Percentiles rank a stretch among this genome's conserved stretches.
These are phyloP conservation scores for Perdita meconis DNA, from an alignment of 2,888 invertebrate genomes.

Conservation along the genomic window DNA sequence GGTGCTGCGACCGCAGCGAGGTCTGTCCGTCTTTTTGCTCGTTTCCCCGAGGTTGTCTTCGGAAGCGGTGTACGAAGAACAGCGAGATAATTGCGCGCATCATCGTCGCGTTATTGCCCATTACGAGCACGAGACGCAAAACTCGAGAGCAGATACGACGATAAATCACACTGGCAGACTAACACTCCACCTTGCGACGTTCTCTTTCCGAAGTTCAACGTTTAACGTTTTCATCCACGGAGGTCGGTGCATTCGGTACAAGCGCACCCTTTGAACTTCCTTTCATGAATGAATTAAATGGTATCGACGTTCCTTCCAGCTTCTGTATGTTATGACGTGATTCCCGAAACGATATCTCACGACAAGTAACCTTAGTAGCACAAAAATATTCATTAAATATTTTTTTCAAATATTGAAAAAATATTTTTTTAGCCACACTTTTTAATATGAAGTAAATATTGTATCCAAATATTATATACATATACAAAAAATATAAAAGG, in stretches of 20 bases:
- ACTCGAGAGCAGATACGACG: constrained; percentile 37
- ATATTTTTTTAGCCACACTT: too few relatives aligned
- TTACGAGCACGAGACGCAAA: constrained; percentile 59
- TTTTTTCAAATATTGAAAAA: too few relatives aligned
- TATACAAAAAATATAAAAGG: too few relatives aligned
- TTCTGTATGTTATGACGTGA: constrained; percentile 9
- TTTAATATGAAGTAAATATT: too few relatives aligned
- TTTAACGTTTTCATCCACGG: constrained; percentile 33
- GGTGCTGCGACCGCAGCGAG: constrained; percentile 63
- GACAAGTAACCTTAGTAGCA: too few relatives aligned
- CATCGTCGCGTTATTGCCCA: constrained; percentile 65
- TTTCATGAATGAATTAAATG: constrained; percentile 27
- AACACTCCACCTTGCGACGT: constrained; percentile 33
- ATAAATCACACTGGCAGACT: constrained; percentile 58
- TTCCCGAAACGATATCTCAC: too few relatives aligned
- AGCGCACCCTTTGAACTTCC: neutral
- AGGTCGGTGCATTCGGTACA: neutral
- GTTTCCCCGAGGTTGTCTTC: constrained; percentile 48
- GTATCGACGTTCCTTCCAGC: constrained; percentile 15
- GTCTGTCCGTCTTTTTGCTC: constrained; percentile 58
- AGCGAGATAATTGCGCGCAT: constrained; percentile 65
- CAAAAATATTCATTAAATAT: too few relatives aligned
- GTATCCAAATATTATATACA: too few relatives aligned
- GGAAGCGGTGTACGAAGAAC: constrained; percentile 49
- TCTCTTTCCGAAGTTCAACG: constrained; percentile 14